A percentile compares a stretch with the other conserved stretches of the same genome.
Conservation (phyloP, 2,797 vertebrate species). For the Babyrousa celebensis region DNA sequence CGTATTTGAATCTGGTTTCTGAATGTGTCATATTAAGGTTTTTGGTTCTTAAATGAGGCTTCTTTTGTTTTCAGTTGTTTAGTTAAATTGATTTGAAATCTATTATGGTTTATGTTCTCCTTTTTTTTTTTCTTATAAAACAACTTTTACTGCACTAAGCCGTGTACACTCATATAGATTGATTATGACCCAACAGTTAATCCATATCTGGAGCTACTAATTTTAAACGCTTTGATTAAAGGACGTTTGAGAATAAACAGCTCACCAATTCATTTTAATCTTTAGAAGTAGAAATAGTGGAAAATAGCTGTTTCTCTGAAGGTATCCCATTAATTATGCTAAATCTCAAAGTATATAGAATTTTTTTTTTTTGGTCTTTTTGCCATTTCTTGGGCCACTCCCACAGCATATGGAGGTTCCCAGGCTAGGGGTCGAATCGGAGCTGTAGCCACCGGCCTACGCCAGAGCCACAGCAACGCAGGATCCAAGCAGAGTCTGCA, state of each 20-base stretch:
- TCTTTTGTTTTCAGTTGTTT: slow-evolving; percentile 60
- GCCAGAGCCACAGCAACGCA: no score
- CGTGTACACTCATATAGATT: neutral
- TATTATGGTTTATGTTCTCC: slow-evolving; percentile 23
- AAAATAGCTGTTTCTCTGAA: slow-evolving; percentile 58
- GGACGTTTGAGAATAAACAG: neutral
- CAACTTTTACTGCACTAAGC: neutral
- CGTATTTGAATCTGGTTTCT: slow-evolving; percentile 3
- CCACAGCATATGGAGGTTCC: no score
- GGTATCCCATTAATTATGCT: neutral
- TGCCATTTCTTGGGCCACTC: no score
- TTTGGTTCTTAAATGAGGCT: neutral
- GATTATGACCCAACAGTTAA: slow-evolving; percentile 10
- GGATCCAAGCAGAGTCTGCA: no score
- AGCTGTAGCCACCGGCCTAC: no score
- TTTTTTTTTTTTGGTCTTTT: neutral
- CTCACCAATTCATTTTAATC: slow-evolving; percentile 4
- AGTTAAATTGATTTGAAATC: slow-evolving; percentile 60
- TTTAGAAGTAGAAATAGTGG: slow-evolving; percentile 61
- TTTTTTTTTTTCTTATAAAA: slow-evolving; percentile 47
- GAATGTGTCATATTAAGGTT: neutral
- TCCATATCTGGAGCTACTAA: slow-evolving; percentile 40
- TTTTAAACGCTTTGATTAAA: slow-evolving; percentile 36
- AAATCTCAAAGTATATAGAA: neutral
- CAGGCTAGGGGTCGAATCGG: no score